A percentile compares a stretch with the other conserved stretches of the same genome.
Evolutionary conservation across 2,888 invertebrate genomes (phyloP).

Genomic region (Napeogenes inachia): DNA sequence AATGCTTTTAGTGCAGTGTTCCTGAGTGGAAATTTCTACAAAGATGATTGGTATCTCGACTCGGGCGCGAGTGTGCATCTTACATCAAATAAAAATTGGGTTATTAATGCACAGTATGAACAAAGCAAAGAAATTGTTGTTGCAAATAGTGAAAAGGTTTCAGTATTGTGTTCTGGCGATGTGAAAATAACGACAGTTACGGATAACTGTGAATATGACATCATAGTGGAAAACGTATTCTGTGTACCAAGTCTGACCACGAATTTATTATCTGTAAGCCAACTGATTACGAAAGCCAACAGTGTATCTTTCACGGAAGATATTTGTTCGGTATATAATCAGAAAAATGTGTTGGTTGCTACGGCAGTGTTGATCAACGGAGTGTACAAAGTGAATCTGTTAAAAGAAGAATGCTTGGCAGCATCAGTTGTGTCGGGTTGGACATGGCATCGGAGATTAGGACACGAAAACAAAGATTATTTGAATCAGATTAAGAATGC

Average conservation of each 20-base stretch:
- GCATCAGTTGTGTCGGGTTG: constrained; percentile 13
- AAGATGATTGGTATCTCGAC: constrained; percentile 23
- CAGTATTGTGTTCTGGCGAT: constrained; percentile 24
- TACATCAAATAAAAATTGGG: constrained; percentile 7
- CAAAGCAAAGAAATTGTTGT: constrained; percentile 24
- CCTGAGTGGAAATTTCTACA: constrained; percentile 17
- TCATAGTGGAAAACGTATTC: constrained; percentile 1
- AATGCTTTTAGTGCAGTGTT: constrained; percentile 19
- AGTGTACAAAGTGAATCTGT: constrained; percentile 5
- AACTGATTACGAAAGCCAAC: constrained; percentile 1
- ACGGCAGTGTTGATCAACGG: constrained; percentile 11
- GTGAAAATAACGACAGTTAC: constrained; percentile 12
- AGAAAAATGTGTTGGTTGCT: constrained; percentile 8
- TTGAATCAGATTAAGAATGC: constrained; percentile 19
- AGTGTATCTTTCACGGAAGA: neutral
- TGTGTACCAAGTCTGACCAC: constrained; percentile 15
- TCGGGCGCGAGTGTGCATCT: constrained; percentile 21
- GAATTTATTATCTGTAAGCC: constrained; percentile 9
- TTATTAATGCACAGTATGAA: constrained; percentile 10
- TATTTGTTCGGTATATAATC: constrained; percentile 13
- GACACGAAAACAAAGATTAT: constrained; percentile 21
- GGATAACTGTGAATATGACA: constrained; percentile 2
- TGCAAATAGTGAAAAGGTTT: constrained; percentile 22
- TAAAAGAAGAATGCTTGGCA: constrained; percentile 1
- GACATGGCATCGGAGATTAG: constrained; percentile 23